Evolutionary conservation across 2,888 invertebrate species (phyloP), one percentile per base, ranked within the genome.

Genomic region (Ornithoptera priamus): DNA sequence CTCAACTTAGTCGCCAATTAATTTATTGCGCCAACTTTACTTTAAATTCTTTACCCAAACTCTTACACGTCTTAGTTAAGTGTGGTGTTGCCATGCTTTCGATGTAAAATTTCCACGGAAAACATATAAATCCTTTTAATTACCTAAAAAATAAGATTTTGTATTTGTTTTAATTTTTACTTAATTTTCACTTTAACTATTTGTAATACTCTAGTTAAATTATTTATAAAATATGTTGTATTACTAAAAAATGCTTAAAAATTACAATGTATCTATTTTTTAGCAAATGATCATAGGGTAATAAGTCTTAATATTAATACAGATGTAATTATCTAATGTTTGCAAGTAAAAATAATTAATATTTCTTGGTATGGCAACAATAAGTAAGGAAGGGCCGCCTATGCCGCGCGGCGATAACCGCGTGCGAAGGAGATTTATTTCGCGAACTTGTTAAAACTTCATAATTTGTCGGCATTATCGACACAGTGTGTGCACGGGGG

Each of bases 21-120:
- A 92, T 92, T 90, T 92, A 92, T 90, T 86, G 85, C 86, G 76
- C 82, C 75, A 91, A 91, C 90, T 91, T 91, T 89, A 88, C 86
- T 88, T 90, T 89, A 84, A 85, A 87, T 92, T 92, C 90, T 89
- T 90, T 92, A 85, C 89, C 84, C 87, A 86, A 84, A 82, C 84
- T 84, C 88, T 88, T 89, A 88, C 83, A 85, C 81, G 80, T 80
- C 78, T 80, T 80, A 75, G 75, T 77, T 76, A 75, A 72, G 61
- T 63, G 70, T 78, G 76, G 78, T 78, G 85, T 81, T 85, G 81
- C 85, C 78, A 81, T 42, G 10, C 24, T n/a, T 12, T n/a, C 22
- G 56, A 10, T 30, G 64, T 70, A n/a, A 53, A 63, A 64, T 61
- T 22, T 60, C 50, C 59, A 30, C 39, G 65, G 20, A 24, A 36